Percentiles rank a stretch among this genome's conserved stretches.
Evolutionary conservation across 2,888 invertebrate species (phyloP).

Genomic region (Aphodius granarius): DNA sequence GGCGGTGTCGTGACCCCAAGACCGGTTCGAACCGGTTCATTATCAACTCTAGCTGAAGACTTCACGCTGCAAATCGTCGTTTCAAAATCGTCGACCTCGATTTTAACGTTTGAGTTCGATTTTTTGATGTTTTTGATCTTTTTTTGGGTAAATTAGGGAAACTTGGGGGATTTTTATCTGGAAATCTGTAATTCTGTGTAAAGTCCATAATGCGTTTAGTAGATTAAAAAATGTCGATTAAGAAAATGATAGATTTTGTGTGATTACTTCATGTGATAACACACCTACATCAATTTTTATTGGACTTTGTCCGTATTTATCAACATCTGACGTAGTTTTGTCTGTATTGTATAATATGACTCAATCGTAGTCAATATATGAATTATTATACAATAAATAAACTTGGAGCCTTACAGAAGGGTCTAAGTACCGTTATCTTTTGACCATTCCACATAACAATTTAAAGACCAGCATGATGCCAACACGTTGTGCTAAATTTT

Average conservation of each 20-base stretch:
- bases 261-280: not conserved
- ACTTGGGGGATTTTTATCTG: too few relatives aligned
- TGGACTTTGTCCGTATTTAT: not conserved
- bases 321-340: not conserved
- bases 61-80: not conserved
- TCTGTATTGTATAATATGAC: too few relatives aligned
- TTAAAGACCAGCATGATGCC: too few relatives aligned
- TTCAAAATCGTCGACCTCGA: not conserved
- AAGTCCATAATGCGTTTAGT: not conserved
- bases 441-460: too few relatives aligned
- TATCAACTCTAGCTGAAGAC: conserved; percentile 23
- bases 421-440: too few relatives aligned
- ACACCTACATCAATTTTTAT: not conserved
- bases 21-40: conserved; percentile 44
- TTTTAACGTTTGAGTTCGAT: not conserved
- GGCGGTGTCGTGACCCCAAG: conserved; percentile 44
- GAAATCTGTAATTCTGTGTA: too few relatives aligned
- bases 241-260: not conserved
- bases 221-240: not conserved
- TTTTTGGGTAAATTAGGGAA: too few relatives aligned
- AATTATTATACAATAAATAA: too few relatives aligned
- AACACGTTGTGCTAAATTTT: too few relatives aligned
- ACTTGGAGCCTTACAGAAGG: too few relatives aligned
- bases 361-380: too few relatives aligned
- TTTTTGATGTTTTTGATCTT: too few relatives aligned